Evolutionary conservation across 1,140 invertebrate genomes (phyloP).

Genomic region (Paralvinella palmiformis): DNA sequence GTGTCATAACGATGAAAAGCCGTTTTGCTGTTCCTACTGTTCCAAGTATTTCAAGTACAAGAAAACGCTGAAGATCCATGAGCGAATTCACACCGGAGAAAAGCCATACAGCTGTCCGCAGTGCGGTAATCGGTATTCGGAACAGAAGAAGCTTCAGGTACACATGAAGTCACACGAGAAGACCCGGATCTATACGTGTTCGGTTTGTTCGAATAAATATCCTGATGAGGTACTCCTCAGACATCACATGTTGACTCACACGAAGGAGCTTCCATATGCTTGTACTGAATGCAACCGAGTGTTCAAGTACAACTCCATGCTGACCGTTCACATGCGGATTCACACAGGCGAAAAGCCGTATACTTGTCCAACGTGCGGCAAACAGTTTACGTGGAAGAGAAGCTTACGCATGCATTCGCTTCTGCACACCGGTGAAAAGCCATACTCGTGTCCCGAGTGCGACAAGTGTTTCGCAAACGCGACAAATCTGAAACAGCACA

Average conservation of each 20-base stretch:
- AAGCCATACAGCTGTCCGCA: slow-evolving; percentile 60
- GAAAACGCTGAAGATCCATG: slow-evolving; percentile 94
- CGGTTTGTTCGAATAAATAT: slow-evolving; percentile 96
- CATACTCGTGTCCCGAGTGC: neutral
- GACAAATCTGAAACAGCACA: too few species aligned
- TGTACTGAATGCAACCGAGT: slow-evolving; percentile 89
- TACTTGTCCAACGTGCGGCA: neutral
- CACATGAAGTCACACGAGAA: slow-evolving; percentile 95
- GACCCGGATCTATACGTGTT: slow-evolving; percentile 97
- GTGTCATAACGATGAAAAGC: slow-evolving; percentile 97
- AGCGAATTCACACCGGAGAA: slow-evolving; percentile 61
- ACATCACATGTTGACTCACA: slow-evolving; percentile 99
- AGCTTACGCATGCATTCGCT: neutral
- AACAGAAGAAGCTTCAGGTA: slow-evolving; percentile 91
- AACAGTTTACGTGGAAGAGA: neutral
- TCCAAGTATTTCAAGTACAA: slow-evolving; percentile 97
- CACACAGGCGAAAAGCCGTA: neutral
- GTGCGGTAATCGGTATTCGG: slow-evolving; percentile 91
- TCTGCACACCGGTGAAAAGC: slow-evolving; percentile 1
- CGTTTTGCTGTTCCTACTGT: slow-evolving; percentile 96
- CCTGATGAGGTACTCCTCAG: slow-evolving; percentile 93
- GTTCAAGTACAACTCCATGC: slow-evolving; percentile 95
- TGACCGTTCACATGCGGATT: slow-evolving; percentile 90
- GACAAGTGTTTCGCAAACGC: neutral
- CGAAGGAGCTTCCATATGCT: slow-evolving; percentile 89